A percentile compares a stretch with the other conserved stretches of the same genome.
These are phyloP conservation scores for Acleris sparsana DNA, from an alignment of 2,888 invertebrate species.

Conservation along the genomic window DNA sequence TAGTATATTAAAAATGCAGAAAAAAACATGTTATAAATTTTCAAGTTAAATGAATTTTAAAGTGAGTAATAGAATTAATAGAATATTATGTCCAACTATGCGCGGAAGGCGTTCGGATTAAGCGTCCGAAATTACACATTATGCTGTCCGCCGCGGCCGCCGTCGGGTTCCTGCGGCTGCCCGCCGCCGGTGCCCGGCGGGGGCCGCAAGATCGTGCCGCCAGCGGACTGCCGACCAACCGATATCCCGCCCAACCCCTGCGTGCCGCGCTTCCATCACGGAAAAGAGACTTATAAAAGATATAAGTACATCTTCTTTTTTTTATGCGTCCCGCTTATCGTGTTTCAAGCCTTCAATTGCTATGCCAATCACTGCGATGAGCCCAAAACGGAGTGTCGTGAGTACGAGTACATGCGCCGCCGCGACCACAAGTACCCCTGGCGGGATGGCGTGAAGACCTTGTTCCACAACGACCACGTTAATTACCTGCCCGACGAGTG, in stretches of 20 bases:
- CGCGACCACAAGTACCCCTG: conserved; percentile 91
- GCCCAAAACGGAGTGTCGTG: conserved; percentile 59
- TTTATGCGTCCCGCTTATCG: conserved; percentile 62
- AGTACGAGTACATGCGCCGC: conserved; percentile 89
- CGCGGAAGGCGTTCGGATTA: too few relatives aligned
- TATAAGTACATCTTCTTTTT: conserved; percentile 60
- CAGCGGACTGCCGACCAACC: conserved; percentile 53
- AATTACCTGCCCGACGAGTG: conserved; percentile 82
- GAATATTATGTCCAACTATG: too few relatives aligned
- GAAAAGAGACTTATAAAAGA: conserved; percentile 60
- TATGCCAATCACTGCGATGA: conserved; percentile 42
- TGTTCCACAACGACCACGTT: conserved; percentile 91
- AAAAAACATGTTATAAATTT: too few relatives aligned
- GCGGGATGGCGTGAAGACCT: conserved; percentile 91
- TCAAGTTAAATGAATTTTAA: too few relatives aligned
- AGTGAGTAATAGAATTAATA: too few relatives aligned
- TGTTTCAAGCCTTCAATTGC: conserved; percentile 51
- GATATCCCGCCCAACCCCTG: conserved; percentile 61
- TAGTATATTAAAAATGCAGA: too few relatives aligned
- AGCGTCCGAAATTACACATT: conserved; percentile 46
- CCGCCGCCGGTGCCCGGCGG: conserved; percentile 50
- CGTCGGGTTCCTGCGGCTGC: conserved; percentile 52
- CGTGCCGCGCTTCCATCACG: conserved; percentile 56
- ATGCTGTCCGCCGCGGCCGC: conserved; percentile 57
- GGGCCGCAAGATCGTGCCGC: conserved; percentile 54